Base-by-base conservation (phyloP, 2,113 vertebrate genomes). In the Cyanocitta stelleri region DNA sequence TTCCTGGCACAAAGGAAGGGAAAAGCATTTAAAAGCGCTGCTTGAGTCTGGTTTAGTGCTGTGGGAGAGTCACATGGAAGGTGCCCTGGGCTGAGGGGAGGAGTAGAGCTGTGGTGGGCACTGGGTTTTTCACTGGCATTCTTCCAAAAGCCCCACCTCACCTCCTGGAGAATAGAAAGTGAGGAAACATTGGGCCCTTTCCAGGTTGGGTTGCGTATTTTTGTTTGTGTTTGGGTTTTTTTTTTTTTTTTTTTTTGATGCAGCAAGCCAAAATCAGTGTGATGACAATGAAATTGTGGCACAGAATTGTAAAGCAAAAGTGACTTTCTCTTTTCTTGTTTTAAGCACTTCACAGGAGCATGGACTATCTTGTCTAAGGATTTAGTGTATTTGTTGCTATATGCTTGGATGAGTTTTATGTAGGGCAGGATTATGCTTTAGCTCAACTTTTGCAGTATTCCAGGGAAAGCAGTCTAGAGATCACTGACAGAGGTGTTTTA, bases 191-290 rank as follows among this genome's bases (percentile, higher is more conserved):
- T 13, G 26, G 4, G n/a, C 6, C 8, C 61, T 66, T 64, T 39
- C 51, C 61, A 46, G 6, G 1, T 24, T 46, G 5, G 9, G 7
- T 43, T 49, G 10, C 0, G 4, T 21, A 7, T 43, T 41, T 61
- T 32, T 46, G 55, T 27, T 44, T 19, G 7, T 19, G 18, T 44
- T 44, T 44, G 41, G 41, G 41, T 43, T 44, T 44, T 44, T 44
- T 44, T 7, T 8, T 44, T 17, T 44, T 43, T 46, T 46, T 26
- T 55, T 75, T 79, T 37, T 41, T 5, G 3, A 37, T 79, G 11
- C 37, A 85, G 48, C 1, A 3, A 89, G 22, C 2, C 24, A 66
- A 92, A 49, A 37, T 86, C 35, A 19, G 6, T 80, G n/a, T 59
- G 46, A 69, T 44, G 30, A 44, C 17, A 85, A 24, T 68, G 32